Conservation (phyloP, 2,888 invertebrate species). For the Megamerina dolium region DNA sequence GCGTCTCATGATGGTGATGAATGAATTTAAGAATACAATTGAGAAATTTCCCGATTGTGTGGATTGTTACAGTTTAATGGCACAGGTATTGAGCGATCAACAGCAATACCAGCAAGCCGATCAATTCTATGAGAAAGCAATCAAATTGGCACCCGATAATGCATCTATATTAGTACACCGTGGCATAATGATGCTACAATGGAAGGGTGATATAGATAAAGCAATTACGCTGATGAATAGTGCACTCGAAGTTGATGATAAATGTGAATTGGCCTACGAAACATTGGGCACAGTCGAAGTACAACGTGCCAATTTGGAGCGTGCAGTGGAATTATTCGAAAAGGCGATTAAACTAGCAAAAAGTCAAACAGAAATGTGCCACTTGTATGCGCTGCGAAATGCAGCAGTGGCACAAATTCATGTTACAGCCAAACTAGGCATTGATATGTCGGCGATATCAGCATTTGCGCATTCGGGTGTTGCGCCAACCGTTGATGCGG, state of each 20-base stretch:
- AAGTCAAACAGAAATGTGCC: slow-evolving; percentile 83
- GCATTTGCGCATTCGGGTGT: slow-evolving; percentile 34
- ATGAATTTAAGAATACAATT: slow-evolving; percentile 68
- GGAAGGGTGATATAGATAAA: slow-evolving; percentile 74
- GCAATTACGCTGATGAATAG: slow-evolving; percentile 71
- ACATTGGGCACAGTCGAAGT: slow-evolving; percentile 92
- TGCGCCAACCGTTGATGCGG: slow-evolving; percentile 16
- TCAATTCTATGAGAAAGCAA: slow-evolving; percentile 70
- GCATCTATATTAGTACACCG: slow-evolving; percentile 83
- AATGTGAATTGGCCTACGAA: slow-evolving; percentile 93
- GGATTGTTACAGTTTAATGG: slow-evolving; percentile 83
- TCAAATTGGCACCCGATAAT: slow-evolving; percentile 76
- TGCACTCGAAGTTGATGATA: slow-evolving; percentile 81
- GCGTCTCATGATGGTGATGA: slow-evolving; percentile 60
- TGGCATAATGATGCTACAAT: slow-evolving; percentile 76
- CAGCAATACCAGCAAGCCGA: slow-evolving; percentile 80
- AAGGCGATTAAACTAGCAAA: slow-evolving; percentile 81
- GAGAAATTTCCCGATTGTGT: slow-evolving; percentile 76
- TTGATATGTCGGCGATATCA: slow-evolving; percentile 51
- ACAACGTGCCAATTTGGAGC: slow-evolving; percentile 73
- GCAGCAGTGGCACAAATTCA: slow-evolving; percentile 85
- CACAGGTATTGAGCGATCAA: slow-evolving; percentile 83
- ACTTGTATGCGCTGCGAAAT: slow-evolving; percentile 81
- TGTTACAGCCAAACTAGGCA: slow-evolving; percentile 70
- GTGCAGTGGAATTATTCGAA: slow-evolving; percentile 80